phyloP scores from a whole-genome alignment of 2,113 vertebrate species.

The Aptenodytes patagonicus region DNA sequence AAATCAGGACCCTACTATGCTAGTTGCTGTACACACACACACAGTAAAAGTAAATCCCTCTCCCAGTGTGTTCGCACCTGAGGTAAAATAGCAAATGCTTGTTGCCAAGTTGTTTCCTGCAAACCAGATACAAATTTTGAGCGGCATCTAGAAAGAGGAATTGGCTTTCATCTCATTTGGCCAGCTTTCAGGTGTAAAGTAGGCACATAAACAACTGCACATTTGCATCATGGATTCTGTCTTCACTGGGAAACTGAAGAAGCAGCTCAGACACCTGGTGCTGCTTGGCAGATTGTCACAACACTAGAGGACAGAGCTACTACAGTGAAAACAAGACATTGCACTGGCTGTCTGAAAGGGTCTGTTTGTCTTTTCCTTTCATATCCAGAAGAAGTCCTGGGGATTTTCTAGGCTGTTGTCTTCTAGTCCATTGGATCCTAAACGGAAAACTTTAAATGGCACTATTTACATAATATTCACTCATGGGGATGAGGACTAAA shows the following conservation, averaged over 20 bases:
- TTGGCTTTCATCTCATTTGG: neutral
- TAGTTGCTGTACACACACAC: neutral
- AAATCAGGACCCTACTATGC: neutral
- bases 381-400: neutral
- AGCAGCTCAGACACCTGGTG: neutral
- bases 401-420: neutral
- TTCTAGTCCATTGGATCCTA: neutral
- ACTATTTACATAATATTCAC: neutral
- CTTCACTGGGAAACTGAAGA: neutral
- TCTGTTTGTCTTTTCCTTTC: neutral
- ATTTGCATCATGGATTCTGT: neutral
- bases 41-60: neutral
- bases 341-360: neutral
- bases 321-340: neutral
- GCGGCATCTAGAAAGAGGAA: neutral
- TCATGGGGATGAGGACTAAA: neutral
- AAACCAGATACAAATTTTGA: neutral
- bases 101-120: neutral
- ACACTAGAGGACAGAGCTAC: neutral
- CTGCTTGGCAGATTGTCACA: neutral
- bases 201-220: neutral
- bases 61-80: neutral
- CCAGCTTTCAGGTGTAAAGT: neutral
- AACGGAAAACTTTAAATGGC: neutral
- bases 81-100: neutral